Percentiles rank a stretch among this genome's conserved stretches.
phyloP scores from a whole-genome alignment of 2,113 vertebrate species.

The Myotis yumanensis region DNA sequence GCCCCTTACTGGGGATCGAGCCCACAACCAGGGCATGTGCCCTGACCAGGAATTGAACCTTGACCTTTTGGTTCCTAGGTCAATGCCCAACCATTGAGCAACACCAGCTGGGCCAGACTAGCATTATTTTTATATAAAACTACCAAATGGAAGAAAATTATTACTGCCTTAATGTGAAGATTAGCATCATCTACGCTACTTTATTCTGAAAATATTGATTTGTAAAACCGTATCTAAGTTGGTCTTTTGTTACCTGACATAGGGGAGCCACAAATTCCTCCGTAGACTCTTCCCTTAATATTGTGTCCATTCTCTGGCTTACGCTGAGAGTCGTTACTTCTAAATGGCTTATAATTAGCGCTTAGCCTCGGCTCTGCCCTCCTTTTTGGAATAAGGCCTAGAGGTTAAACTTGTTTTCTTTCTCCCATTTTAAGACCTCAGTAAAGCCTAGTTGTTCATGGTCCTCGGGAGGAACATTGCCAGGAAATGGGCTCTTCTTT shows the following conservation, averaged over 20 bases:
- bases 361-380: conserved; percentile 56
- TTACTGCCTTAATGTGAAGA: background rate
- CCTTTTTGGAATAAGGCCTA: conserved; percentile 74
- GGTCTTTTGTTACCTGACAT: background rate
- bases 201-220: background rate
- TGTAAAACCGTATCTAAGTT: background rate
- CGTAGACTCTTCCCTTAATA: background rate
- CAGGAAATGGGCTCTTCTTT: conserved; percentile 81
- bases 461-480: conserved; percentile 84
- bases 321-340: conserved; percentile 19
- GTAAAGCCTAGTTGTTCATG: conserved; percentile 74
- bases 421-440: conserved; percentile 60
- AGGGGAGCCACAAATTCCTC: background rate
- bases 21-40: too few species aligned
- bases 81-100: too few species aligned
- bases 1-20: too few species aligned
- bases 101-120: background rate
- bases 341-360: conserved; percentile 64
- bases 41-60: too few species aligned
- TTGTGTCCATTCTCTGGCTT: background rate
- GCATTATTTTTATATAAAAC: background rate
- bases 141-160: background rate
- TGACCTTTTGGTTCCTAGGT: too few species aligned
- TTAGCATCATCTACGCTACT: background rate
- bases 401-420: conserved; percentile 79